Base-by-base conservation (phyloP, 2,888 invertebrate genomes). In the Diaprepes abbreviatus region DNA sequence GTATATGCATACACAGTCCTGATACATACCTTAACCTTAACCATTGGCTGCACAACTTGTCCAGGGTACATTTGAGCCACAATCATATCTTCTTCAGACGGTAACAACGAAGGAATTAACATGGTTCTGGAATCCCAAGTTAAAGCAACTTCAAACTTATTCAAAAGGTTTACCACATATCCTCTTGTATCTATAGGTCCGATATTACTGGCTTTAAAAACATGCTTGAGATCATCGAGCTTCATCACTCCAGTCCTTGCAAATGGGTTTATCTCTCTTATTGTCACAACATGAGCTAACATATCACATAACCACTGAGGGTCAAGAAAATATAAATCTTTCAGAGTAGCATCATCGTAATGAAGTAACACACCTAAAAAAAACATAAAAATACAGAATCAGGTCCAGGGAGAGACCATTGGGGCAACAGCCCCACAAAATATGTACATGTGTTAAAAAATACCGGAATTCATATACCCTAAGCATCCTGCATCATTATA, bases 281-380 rank as follows among this genome's bases (percentile, higher is more conserved):
- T 95, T 0, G 98, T 97, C 33, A 98, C 96, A 0, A 98, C 97
- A 83, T 96, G 96, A 0, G 98, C 97, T 36, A 99, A 83, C 89
- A 98, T 94, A 83, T 99, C 98, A 84, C 98, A 98, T 40, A 99
- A 87, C 98, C 98, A 99, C 83, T 99, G 98, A 0, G 98, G 98
- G 83, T 97, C 95, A 45, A 99, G 85, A 84, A 99, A 99, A 85
- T 97, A 98, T 55, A 97, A 87, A 85, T 98, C 97, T 80, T 95
- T 93, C 1, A 97, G 85, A 0, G 96, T 95, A 0, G 96, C 95
- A 82, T 97, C 97, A 78, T 97, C 96, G 79, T 96, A 97, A 83
- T 97, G 96, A 1, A 98, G 87, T 6, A 98, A 86, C 1, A 98
- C 96, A 33, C 95, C 93, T 93, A 81, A 36, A 81, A 75, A 72